Evolutionary conservation across 2,888 invertebrate genomes (phyloP).

Genomic region (Dicranocentrus wangi): DNA sequence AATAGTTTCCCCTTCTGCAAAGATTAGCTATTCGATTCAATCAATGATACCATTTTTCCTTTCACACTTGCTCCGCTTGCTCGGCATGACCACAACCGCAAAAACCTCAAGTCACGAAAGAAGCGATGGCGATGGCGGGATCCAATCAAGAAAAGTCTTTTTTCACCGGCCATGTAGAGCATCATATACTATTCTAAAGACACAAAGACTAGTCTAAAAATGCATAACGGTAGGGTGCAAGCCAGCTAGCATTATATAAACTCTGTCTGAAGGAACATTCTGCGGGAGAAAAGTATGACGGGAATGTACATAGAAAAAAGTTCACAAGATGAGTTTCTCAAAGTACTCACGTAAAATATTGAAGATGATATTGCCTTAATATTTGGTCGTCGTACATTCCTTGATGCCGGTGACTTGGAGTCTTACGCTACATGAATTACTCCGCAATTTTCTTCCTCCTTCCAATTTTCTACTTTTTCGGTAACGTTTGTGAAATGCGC

Average conservation of each 20-base stretch:
- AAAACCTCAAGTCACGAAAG: slow-evolving; percentile 13
- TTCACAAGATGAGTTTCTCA: slow-evolving; percentile 4
- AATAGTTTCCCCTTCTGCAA: not conserved
- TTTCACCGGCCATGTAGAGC: no score
- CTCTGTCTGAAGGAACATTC: not conserved
- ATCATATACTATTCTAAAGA: no score
- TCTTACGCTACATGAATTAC: no score
- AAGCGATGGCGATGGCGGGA: not conserved
- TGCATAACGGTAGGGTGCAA: no score
- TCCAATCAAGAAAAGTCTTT: no score
- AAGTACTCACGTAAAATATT: slow-evolving; percentile 53
- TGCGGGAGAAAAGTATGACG: not conserved
- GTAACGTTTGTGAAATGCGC: no score
- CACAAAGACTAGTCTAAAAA: no score
- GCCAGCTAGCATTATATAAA: no score
- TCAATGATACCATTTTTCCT: not conserved
- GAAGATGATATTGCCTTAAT: slow-evolving; percentile 6
- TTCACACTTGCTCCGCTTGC: not conserved
- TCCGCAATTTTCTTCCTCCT: no score
- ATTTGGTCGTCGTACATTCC: no score
- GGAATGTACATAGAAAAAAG: slow-evolving; percentile 2
- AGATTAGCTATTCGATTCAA: slow-evolving; percentile 1
- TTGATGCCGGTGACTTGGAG: no score
- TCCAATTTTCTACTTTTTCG: no score
- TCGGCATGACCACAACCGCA: not conserved